Conservation (phyloP, 2,888 invertebrate genomes). For the Exephanes ischioxanthus region DNA sequence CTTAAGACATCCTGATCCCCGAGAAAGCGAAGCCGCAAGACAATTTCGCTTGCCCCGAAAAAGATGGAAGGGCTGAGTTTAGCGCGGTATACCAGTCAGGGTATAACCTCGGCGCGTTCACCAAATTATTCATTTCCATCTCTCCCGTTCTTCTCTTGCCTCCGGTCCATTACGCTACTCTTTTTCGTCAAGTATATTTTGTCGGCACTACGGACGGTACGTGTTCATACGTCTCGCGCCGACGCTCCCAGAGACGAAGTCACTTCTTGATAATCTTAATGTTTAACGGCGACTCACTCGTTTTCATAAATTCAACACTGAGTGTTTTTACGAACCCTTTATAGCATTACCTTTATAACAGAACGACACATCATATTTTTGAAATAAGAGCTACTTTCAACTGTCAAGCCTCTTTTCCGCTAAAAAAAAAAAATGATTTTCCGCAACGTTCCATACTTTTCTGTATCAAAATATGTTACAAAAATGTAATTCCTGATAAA, state of each 20-base stretch:
- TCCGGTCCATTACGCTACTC: conserved; percentile 34
- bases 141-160: conserved; percentile 36
- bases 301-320: not conserved
- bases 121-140: conserved; percentile 67
- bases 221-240: conserved; percentile 28
- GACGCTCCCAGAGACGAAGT: not conserved
- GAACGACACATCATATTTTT: not conserved
- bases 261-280: conserved; percentile 23
- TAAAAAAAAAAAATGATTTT: too few species aligned
- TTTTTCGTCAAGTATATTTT: conserved; percentile 42
- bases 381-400: not conserved
- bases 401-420: not conserved
- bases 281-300: conserved; percentile 7
- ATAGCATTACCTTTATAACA: not conserved
- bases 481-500: not conserved
- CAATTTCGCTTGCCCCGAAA: conserved; percentile 69
- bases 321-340: not conserved
- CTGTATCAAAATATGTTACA: not conserved
- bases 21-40: conserved; percentile 71
- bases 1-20: conserved; percentile 73
- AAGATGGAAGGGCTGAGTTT: conserved; percentile 49
- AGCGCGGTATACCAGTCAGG: conserved; percentile 29
- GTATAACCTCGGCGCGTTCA: conserved; percentile 47
- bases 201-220: conserved; percentile 37
- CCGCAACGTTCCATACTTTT: too few species aligned